Conservation (phyloP, 2,113 vertebrate genomes). For the Thalassoma bifasciatum region DNA sequence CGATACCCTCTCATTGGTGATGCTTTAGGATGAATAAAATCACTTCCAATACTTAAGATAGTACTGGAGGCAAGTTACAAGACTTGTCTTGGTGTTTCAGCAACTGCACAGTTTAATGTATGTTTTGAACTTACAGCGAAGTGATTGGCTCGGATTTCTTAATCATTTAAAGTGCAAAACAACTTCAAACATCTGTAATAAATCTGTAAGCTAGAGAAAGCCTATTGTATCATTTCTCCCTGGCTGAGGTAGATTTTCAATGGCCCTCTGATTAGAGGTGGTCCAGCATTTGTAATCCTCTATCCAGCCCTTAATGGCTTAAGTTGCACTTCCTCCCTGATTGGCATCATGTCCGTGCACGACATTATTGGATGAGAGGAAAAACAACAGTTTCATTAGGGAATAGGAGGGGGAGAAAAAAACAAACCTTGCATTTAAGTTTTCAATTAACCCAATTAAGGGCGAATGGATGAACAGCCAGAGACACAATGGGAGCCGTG, state of each 20-base stretch:
- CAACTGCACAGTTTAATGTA: neutral
- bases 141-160: slow-evolving; percentile 35
- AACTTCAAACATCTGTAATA: too few species aligned
- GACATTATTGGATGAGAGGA: slow-evolving; percentile 68
- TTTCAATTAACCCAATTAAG: slow-evolving; percentile 84
- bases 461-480: slow-evolving; percentile 71
- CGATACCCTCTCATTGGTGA: neutral
- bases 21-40: neutral
- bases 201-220: slow-evolving; percentile 41
- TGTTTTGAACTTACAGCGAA: slow-evolving; percentile 39
- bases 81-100: too few species aligned
- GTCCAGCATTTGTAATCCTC: slow-evolving; percentile 75
- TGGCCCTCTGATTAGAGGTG: slow-evolving; percentile 70
- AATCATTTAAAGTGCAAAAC: slow-evolving; percentile 28
- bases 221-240: slow-evolving; percentile 62
- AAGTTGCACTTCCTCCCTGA: slow-evolving; percentile 63
- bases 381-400: slow-evolving; percentile 78
- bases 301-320: slow-evolving; percentile 72
- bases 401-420: slow-evolving; percentile 16
- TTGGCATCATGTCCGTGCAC: slow-evolving; percentile 63
- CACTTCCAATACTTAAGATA: neutral
- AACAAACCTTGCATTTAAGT: slow-evolving; percentile 72
- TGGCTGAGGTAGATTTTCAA: slow-evolving; percentile 71
- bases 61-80: too few species aligned
- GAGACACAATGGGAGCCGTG: slow-evolving; percentile 72